Evolutionary conservation across 2,888 invertebrate species (phyloP).

Genomic region (Hyppa rectilinea): DNA sequence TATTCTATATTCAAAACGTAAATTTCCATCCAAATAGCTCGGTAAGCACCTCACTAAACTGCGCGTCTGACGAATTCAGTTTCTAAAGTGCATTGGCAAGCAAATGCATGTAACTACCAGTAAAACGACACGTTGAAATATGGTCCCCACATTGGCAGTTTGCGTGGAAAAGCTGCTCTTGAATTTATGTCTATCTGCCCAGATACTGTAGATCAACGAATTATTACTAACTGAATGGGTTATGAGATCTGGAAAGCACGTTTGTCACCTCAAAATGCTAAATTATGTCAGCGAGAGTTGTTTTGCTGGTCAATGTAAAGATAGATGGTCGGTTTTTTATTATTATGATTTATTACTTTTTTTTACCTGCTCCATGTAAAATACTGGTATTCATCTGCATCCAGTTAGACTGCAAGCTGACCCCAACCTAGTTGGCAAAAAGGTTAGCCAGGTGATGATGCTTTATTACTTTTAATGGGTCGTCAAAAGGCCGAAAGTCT

Average conservation of each 20-base stretch:
- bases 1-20: slow-evolving; percentile 20
- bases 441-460: too few species aligned
- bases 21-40: slow-evolving; percentile 35
- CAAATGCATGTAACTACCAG: slow-evolving; percentile 51
- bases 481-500: too few species aligned
- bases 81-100: slow-evolving; percentile 50
- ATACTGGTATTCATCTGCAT: too few species aligned
- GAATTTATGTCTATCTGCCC: slow-evolving; percentile 40
- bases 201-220: slow-evolving; percentile 34
- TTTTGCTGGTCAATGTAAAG: background rate
- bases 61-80: slow-evolving; percentile 48
- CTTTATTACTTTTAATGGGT: too few species aligned
- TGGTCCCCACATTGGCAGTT: slow-evolving; percentile 47
- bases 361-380: too few species aligned
- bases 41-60: slow-evolving; percentile 52
- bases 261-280: background rate
- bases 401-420: too few species aligned
- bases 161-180: slow-evolving; percentile 38
- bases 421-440: too few species aligned
- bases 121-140: slow-evolving; percentile 51
- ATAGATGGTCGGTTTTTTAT: too few species aligned
- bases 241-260: background rate
- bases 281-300: background rate
- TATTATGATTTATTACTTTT: too few species aligned
- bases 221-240: slow-evolving; percentile 28